Evolutionary conservation across 2,888 invertebrate species (phyloP), one percentile per base, ranked within the genome.

Genomic region (Scelioninae gen. 1): DNA sequence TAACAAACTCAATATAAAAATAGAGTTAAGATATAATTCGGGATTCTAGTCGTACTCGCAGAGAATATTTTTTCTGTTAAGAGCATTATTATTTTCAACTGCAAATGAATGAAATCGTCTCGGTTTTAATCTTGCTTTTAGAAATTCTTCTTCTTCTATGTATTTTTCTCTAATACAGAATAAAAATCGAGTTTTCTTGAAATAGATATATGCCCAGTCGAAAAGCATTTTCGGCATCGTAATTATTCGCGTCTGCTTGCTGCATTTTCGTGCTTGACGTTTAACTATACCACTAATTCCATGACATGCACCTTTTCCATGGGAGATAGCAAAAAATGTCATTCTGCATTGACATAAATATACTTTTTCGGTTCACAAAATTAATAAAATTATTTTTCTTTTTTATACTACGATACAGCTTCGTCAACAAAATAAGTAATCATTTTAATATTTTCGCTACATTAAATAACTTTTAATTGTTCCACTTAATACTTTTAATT

Each of bases 161-260:
- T 53, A 51, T 40, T 51, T 23, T 23, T 16, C 53, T 53, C 13
- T 38, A 0, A 16, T 66, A 40, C 66, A 53, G 40, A 66, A 66
- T 47, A 0, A 23, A 66, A 66, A 66, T 3, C 40, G 38, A 49
- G 49, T 65, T 11, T 65, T 65, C 49, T 65, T 34, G n/a, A 65
- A 65, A 49, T 16, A 49, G 15, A 4, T 65, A 49, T 34, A 49
- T 34, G 34, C 43, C 43, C 43, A 43, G n/a, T 43, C 11, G n/a
- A n/a, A 43, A 43, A n/a, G 43, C n/a, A n/a, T 5, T 11, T 43
- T 43, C n/a, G 43, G n/a, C 1, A n/a, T 43, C 11, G 43, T 43
- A 0, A 43, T 43, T 1, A 11, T 5, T 11, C 0, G 23, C 4
- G 23, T 23, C 4, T 23, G 2, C 23, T 16, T 10, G 23, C 16